A percentile compares a stretch with the other conserved stretches of the same genome.
phyloP scores from a whole-genome alignment of 2,888 invertebrate genomes.

The Hermaeophaga mercurialis region DNA sequence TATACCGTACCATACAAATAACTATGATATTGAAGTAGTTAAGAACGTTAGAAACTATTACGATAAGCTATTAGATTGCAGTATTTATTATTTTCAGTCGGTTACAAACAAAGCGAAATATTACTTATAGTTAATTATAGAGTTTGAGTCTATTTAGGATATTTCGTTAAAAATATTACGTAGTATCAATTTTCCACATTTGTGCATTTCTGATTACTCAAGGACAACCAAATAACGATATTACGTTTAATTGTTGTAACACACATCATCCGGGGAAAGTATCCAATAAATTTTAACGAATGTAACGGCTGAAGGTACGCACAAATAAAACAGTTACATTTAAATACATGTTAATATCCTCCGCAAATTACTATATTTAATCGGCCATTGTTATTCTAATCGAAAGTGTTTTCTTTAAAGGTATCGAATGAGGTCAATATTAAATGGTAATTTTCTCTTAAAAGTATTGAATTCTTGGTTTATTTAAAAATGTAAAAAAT shows the following conservation, averaged over 20 bases:
- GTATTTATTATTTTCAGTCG: no score
- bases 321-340: background rate
- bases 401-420: constrained; percentile 11
- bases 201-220: background rate
- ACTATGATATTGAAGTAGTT: no score
- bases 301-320: background rate
- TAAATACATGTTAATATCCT: constrained; percentile 6
- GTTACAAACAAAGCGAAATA: no score
- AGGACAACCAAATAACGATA: background rate
- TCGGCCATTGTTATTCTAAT: constrained; percentile 7
- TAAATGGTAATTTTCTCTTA: constrained; percentile 2
- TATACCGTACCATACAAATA: no score
- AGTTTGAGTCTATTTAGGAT: no score
- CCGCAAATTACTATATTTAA: constrained; percentile 10
- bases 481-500: no score
- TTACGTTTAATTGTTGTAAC: background rate
- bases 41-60: no score
- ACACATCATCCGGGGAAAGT: constrained; percentile 13
- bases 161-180: no score
- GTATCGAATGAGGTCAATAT: constrained; percentile 12
- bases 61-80: no score
- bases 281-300: constrained; percentile 7
- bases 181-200: background rate
- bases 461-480: no score
- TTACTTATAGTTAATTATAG: no score